phyloP scores from a whole-genome alignment of 2,888 invertebrate species.

The Drosophila helvetica region DNA sequence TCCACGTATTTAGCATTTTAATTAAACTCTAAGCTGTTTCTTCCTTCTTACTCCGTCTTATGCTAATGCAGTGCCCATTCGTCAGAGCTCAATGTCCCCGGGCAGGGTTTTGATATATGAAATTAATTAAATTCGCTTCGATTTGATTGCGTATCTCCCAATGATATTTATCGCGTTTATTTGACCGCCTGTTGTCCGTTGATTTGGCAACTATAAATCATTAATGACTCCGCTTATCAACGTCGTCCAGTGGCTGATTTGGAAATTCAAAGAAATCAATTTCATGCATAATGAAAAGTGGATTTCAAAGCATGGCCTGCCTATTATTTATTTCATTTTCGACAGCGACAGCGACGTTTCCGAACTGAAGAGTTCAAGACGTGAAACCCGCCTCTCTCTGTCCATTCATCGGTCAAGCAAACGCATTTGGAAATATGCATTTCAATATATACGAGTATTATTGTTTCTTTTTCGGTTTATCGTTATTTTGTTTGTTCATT shows the following conservation, averaged over 20 bases:
- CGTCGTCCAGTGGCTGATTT: slow-evolving; percentile 46
- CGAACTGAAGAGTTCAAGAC: slow-evolving; percentile 52
- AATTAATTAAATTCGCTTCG: slow-evolving; percentile 63
- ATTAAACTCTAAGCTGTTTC: slow-evolving; percentile 33
- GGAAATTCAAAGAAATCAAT: slow-evolving; percentile 60
- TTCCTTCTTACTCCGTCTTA: slow-evolving; percentile 41
- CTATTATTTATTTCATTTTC: slow-evolving; percentile 59
- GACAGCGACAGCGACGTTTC: slow-evolving; percentile 44
- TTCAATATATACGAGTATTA: slow-evolving; percentile 24
- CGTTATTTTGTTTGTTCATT: slow-evolving; percentile 36
- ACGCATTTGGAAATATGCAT: slow-evolving; percentile 56
- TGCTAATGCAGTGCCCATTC: slow-evolving; percentile 54
- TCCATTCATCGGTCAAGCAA: background rate
- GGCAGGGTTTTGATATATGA: slow-evolving; percentile 34
- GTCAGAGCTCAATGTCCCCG: slow-evolving; percentile 51
- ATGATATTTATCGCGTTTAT: slow-evolving; percentile 57
- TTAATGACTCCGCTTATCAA: slow-evolving; percentile 41
- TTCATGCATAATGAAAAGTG: slow-evolving; percentile 61
- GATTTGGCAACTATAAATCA: slow-evolving; percentile 48
- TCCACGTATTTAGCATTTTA: slow-evolving; percentile 66
- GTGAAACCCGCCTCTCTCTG: slow-evolving; percentile 9
- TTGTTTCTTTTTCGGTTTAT: slow-evolving; percentile 9
- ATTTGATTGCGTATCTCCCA: slow-evolving; percentile 44
- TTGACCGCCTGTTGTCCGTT: slow-evolving; percentile 38
- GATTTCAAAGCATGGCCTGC: slow-evolving; percentile 47